Conservation (phyloP, 2,113 vertebrate genomes). For the Cranoglanis bouderius region DNA sequence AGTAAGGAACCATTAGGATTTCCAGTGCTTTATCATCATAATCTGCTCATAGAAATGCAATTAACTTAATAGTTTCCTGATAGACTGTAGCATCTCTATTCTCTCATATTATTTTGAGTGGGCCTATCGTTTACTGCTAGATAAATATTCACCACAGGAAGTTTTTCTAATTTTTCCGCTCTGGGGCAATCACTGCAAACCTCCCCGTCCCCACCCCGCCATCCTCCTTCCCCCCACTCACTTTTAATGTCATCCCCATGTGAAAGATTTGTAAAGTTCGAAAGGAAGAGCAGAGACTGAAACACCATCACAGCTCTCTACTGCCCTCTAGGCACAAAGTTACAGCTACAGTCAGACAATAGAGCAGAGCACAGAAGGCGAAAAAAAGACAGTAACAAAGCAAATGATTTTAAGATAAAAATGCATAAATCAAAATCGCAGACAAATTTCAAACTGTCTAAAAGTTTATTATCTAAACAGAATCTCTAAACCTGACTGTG, state of each 20-base stretch:
- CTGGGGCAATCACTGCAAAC: slow-evolving; percentile 33
- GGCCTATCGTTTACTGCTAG: slow-evolving; percentile 36
- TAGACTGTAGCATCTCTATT: slow-evolving; percentile 27
- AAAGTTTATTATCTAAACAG: neutral
- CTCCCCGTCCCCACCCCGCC: neutral
- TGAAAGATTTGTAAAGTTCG: slow-evolving; percentile 27
- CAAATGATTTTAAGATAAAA: neutral
- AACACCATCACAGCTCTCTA: slow-evolving; percentile 59
- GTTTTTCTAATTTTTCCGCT: slow-evolving; percentile 44
- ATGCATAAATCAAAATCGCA: neutral
- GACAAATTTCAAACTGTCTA: neutral
- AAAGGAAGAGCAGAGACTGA: slow-evolving; percentile 6
- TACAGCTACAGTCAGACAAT: neutral
- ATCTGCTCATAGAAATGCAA: slow-evolving; percentile 44
- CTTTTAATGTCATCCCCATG: slow-evolving; percentile 39
- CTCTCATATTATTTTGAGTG: slow-evolving; percentile 15
- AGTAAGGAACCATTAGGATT: slow-evolving; percentile 12
- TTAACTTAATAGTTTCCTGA: slow-evolving; percentile 39
- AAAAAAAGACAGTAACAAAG: neutral
- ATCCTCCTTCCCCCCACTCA: neutral
- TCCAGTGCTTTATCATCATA: slow-evolving; percentile 33
- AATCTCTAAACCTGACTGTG: neutral
- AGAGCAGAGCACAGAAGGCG: neutral
- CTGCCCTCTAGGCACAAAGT: slow-evolving; percentile 65
- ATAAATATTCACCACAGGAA: slow-evolving; percentile 50